Conservation (phyloP, 1,140 invertebrate species). For the Aphis craccivora region DNA sequence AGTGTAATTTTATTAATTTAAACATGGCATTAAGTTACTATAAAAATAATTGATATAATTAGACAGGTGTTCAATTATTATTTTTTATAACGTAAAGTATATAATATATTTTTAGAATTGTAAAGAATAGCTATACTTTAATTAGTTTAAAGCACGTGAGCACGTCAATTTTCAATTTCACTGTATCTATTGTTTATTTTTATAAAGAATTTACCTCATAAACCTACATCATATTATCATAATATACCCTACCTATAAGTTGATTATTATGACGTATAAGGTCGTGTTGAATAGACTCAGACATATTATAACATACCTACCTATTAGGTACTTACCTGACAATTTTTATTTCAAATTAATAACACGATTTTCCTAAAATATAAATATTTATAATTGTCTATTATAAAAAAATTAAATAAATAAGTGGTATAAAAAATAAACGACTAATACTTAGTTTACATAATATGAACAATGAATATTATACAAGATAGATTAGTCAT, state of each 20-base stretch:
- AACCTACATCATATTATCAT: not conserved
- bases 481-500: not conserved
- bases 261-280: not conserved
- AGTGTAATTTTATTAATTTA: not conserved
- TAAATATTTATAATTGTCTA: not conserved
- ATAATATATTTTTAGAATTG: not conserved
- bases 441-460: not conserved
- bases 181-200: not conserved
- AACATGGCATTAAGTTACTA: not conserved
- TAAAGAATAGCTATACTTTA: not conserved
- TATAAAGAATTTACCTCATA: not conserved
- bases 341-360: not conserved
- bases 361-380: not conserved
- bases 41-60: not conserved
- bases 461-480: too few species aligned
- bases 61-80: constrained; percentile 11
- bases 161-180: not conserved
- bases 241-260: not conserved
- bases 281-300: not conserved
- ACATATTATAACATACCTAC: not conserved
- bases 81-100: not conserved
- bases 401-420: not conserved
- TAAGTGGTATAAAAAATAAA: not conserved
- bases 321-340: not conserved
- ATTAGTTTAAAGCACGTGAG: not conserved